phyloP scores from a whole-genome alignment of 2,113 vertebrate species.

The Pteruthius melanotis region DNA sequence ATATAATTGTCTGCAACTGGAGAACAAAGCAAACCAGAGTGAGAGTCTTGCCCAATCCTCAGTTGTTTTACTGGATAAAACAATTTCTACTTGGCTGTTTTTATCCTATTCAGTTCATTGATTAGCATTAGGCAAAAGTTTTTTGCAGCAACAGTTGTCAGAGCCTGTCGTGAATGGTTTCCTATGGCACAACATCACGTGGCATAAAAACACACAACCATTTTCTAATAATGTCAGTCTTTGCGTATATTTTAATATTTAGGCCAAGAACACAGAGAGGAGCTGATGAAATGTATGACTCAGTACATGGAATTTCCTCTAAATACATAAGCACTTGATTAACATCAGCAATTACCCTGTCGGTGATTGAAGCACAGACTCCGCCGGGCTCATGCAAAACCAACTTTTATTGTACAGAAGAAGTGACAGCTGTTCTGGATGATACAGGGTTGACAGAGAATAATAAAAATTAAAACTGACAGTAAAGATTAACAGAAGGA shows the following conservation, averaged over 20 bases:
- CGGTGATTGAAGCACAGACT: too few relatives aligned
- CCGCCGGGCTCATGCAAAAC: too few relatives aligned
- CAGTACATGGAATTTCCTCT: not conserved
- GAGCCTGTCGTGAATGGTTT: not conserved
- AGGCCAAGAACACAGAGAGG: not conserved
- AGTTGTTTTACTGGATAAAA: not conserved
- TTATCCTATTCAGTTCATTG: not conserved
- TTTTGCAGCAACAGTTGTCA: not conserved
- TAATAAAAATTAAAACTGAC: constrained; percentile 16
- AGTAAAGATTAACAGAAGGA: not conserved
- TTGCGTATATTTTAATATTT: not conserved
- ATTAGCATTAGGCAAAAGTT: not conserved
- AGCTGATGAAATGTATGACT: not conserved
- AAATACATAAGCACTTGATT: not conserved
- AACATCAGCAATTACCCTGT: not conserved
- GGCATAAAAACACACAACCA: not conserved
- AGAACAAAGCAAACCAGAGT: not conserved
- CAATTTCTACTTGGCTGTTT: not conserved
- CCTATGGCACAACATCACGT: not conserved
- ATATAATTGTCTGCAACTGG: not conserved
- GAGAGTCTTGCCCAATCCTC: not conserved
- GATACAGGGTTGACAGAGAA: not conserved
- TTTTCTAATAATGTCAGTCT: not conserved
- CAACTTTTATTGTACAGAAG: too few relatives aligned
- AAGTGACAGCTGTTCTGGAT: not conserved